These are phyloP conservation scores for Amblyopsis hoosieri DNA, from an alignment of 2,797 vertebrate species.

Conservation along the genomic window DNA sequence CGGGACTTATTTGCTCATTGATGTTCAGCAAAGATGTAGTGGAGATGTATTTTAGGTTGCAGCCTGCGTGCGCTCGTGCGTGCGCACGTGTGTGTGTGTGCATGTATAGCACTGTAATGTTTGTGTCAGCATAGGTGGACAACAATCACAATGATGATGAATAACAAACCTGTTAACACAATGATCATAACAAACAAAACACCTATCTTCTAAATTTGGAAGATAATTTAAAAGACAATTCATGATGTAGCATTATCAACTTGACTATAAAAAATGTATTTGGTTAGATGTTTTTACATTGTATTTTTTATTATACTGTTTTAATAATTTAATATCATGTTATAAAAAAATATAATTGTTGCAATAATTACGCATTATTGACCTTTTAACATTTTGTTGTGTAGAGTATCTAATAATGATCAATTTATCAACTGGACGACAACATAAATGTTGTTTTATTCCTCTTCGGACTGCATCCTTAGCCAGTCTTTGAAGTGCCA, in stretches of 20 bases:
- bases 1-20: conserved; percentile 66
- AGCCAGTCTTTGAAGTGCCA: conserved; percentile 72
- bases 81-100: conserved; percentile 22
- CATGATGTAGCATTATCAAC: background rate
- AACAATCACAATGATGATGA: background rate
- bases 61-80: conserved; percentile 41
- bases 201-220: background rate
- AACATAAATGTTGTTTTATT: conserved; percentile 45
- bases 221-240: background rate
- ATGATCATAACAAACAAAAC: background rate
- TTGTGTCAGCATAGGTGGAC: conserved; percentile 6
- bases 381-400: background rate
- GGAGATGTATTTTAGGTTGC: conserved; percentile 69
- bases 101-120: conserved; percentile 1
- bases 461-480: conserved; percentile 42
- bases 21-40: conserved; percentile 61
- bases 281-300: background rate
- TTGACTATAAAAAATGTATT: background rate
- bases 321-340: background rate
- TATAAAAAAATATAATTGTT: background rate
- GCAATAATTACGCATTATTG: background rate
- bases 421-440: background rate
- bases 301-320: background rate
- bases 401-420: background rate
- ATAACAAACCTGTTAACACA: background rate